Percentiles rank a stretch among this genome's conserved stretches.
Conservation (phyloP, 2,113 vertebrate genomes). For the Corapipo altera region DNA sequence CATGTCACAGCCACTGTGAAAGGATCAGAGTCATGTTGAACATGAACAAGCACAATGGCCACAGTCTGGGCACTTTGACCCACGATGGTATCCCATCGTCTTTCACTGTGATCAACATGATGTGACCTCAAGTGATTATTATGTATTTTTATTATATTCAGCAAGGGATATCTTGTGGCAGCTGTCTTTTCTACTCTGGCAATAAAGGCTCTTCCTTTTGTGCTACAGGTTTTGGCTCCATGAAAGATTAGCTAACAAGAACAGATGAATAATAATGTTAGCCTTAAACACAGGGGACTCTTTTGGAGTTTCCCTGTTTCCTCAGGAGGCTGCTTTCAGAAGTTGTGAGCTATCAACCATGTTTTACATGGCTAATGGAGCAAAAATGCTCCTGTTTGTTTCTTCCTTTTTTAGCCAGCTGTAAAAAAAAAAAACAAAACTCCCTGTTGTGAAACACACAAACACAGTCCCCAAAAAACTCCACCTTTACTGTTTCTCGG, state of each 20-base stretch:
- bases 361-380: background rate
- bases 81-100: background rate
- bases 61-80: accelerated
- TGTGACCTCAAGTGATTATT: background rate
- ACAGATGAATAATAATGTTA: background rate
- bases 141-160: background rate
- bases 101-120: background rate
- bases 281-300: background rate
- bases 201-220: background rate
- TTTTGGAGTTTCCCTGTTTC: background rate
- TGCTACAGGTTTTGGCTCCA: background rate
- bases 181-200: background rate
- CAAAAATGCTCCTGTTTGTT: background rate
- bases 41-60: background rate
- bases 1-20: background rate
- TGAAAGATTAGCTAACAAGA: background rate
- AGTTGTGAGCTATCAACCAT: background rate
- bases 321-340: background rate
- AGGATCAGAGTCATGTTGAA: background rate
- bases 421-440: background rate
- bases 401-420: background rate
- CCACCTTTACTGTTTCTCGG: background rate
- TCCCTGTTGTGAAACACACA: background rate
- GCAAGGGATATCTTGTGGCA: background rate
- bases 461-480: background rate